These are phyloP conservation scores for Ommatoiulus sabulosus DNA, from an alignment of 2,888 invertebrate genomes.

Conservation along the genomic window DNA sequence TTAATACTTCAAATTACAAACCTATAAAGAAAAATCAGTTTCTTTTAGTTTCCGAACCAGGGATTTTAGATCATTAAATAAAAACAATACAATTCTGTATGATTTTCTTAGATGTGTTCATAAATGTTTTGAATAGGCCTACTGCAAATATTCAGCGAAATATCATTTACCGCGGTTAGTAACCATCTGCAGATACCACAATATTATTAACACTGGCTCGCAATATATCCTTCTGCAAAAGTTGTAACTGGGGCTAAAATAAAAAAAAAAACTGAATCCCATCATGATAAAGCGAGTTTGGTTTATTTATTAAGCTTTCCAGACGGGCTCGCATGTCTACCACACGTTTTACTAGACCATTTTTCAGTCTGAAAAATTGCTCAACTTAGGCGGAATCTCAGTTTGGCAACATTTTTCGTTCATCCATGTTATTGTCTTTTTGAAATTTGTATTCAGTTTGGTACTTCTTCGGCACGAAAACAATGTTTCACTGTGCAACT, in stretches of 20 bases:
- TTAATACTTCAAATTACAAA: too few relatives aligned
- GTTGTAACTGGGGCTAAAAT: not conserved
- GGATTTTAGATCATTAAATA: too few relatives aligned
- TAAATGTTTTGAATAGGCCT: too few relatives aligned
- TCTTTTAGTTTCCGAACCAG: too few relatives aligned
- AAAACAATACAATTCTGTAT: too few relatives aligned
- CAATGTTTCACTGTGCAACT: conserved; percentile 15
- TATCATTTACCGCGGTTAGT: too few relatives aligned
- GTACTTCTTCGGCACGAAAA: not conserved
- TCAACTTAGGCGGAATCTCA: not conserved
- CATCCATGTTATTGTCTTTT: not conserved
- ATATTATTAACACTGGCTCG: too few relatives aligned
- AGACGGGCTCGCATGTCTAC: not conserved
- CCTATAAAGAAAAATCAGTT: too few relatives aligned
- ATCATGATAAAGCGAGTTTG: not conserved
- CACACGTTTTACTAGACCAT: not conserved
- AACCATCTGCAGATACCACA: too few relatives aligned
- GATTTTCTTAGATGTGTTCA: too few relatives aligned
- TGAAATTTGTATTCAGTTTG: conserved; percentile 41
- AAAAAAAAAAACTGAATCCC: not conserved
- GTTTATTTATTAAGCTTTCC: conserved; percentile 13
- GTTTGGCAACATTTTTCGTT: not conserved
- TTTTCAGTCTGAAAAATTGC: not conserved
- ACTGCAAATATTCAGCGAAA: too few relatives aligned
- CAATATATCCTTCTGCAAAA: too few relatives aligned